Percentiles rank a stretch among this genome's conserved stretches.
These are phyloP conservation scores for Acleris cristana DNA, from an alignment of 2,888 invertebrate genomes.

Conservation along the genomic window DNA sequence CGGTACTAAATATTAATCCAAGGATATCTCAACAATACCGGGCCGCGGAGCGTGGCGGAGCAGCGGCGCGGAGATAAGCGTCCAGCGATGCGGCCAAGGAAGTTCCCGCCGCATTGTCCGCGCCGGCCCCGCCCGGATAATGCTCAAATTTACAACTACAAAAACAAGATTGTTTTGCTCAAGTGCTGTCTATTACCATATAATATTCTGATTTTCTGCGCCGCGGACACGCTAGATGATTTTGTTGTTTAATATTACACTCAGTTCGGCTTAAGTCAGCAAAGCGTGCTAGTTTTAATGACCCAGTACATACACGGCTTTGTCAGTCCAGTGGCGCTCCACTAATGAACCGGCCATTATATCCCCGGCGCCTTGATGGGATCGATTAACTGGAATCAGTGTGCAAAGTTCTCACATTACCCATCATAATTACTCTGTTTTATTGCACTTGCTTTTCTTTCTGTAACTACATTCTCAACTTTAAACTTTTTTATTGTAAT, in stretches of 20 bases:
- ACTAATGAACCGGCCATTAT: constrained; percentile 6
- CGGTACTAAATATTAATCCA: constrained; percentile 25
- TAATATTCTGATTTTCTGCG: not conserved
- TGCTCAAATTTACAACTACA: constrained; percentile 48
- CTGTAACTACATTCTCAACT: constrained; percentile 6
- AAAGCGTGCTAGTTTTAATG: constrained; percentile 2
- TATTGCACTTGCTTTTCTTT: constrained; percentile 12
- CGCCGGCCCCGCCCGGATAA: constrained; percentile 42
- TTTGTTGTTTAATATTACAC: not conserved
- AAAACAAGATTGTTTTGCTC: constrained; percentile 44
- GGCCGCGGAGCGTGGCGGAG: constrained; percentile 32
- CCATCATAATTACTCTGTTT: constrained; percentile 18
- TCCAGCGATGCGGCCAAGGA: constrained; percentile 56
- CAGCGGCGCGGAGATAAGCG: constrained; percentile 51
- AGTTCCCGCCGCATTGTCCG: constrained; percentile 50
- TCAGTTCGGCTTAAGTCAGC: too few relatives aligned
- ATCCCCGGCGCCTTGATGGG: constrained; percentile 4
- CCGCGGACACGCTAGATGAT: not conserved
- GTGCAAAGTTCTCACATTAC: constrained; percentile 23
- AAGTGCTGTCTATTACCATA: constrained; percentile 33
- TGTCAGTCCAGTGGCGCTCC: constrained; percentile 3
- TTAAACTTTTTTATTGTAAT: constrained; percentile 12
- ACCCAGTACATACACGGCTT: not conserved
- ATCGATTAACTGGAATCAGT: constrained; percentile 19
- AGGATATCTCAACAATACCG: constrained; percentile 16